These are phyloP conservation scores for Solenodon paradoxus DNA, from an alignment of 2,113 vertebrate genomes.

Conservation along the genomic window DNA sequence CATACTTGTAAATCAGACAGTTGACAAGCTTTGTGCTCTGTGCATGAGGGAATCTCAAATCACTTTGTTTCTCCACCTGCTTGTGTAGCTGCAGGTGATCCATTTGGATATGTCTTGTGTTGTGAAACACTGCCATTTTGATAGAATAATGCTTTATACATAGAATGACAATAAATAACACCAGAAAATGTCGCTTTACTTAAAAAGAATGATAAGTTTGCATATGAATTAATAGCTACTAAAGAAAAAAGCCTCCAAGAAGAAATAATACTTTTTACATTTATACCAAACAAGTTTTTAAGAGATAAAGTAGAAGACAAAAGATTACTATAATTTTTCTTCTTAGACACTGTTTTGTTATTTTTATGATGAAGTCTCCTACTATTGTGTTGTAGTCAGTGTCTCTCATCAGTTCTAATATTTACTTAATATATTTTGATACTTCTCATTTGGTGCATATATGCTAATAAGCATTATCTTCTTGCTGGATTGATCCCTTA, in stretches of 20 bases:
- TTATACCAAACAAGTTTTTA: conserved; percentile 2
- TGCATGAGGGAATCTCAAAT: background rate
- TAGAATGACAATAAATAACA: background rate
- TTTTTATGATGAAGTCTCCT: too few species aligned
- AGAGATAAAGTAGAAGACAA: conserved; percentile 23
- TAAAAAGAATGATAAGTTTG: conserved; percentile 41
- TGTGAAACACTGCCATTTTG: conserved; percentile 1
- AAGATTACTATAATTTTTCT: conserved; percentile 43
- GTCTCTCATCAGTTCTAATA: too few species aligned
- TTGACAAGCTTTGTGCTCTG: background rate
- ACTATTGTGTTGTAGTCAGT: too few species aligned
- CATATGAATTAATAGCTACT: conserved; percentile 4
- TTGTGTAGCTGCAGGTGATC: background rate
- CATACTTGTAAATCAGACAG: background rate
- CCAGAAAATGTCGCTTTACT: background rate
- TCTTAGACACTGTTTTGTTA: background rate
- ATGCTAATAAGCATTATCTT: too few species aligned
- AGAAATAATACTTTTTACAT: conserved; percentile 31
- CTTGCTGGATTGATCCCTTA: too few species aligned
- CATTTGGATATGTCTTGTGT: conserved; percentile 1
- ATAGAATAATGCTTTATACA: background rate
- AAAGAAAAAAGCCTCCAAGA: background rate
- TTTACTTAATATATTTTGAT: too few species aligned
- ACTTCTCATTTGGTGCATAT: too few species aligned
- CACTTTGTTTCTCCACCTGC: conserved; percentile 14